These are phyloP conservation scores for Bimastos eiseni DNA, from an alignment of 2,888 invertebrate genomes.

Conservation along the genomic window DNA sequence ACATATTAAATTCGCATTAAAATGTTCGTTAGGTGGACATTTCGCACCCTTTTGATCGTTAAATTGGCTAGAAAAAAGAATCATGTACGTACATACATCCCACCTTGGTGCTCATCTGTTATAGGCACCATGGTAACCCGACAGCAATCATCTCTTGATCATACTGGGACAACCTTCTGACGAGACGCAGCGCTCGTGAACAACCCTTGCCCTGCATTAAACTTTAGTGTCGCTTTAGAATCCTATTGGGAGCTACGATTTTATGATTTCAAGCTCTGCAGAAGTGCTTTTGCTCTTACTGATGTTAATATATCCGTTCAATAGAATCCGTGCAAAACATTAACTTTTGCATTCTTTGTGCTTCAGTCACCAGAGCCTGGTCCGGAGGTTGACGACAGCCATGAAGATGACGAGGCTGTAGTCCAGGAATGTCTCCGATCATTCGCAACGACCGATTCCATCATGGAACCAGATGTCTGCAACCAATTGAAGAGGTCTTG, in stretches of 20 bases:
- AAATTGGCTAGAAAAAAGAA: background rate
- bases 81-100: too few relatives aligned
- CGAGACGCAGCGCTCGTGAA: background rate
- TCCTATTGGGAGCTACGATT: too few relatives aligned
- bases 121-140: too few relatives aligned
- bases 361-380: constrained; percentile 18
- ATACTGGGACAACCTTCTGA: too few relatives aligned
- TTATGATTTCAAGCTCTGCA: background rate
- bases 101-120: too few relatives aligned
- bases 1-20: background rate
- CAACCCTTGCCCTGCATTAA: too few relatives aligned
- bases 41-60: background rate
- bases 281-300: background rate
- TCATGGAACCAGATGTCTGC: constrained; percentile 97
- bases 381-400: constrained; percentile 26
- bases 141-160: too few relatives aligned
- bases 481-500: constrained; percentile 76
- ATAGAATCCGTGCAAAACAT: background rate
- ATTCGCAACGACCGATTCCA: constrained; percentile 90
- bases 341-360: background rate
- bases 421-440: constrained; percentile 82
- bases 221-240: too few relatives aligned
- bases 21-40: background rate
- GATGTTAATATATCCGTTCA: background rate
- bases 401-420: constrained; percentile 20